A percentile compares a stretch with the other conserved stretches of the same genome.
Evolutionary conservation across 2,797 vertebrate genomes (phyloP).

Genomic region (Anisognathus igniventris): DNA sequence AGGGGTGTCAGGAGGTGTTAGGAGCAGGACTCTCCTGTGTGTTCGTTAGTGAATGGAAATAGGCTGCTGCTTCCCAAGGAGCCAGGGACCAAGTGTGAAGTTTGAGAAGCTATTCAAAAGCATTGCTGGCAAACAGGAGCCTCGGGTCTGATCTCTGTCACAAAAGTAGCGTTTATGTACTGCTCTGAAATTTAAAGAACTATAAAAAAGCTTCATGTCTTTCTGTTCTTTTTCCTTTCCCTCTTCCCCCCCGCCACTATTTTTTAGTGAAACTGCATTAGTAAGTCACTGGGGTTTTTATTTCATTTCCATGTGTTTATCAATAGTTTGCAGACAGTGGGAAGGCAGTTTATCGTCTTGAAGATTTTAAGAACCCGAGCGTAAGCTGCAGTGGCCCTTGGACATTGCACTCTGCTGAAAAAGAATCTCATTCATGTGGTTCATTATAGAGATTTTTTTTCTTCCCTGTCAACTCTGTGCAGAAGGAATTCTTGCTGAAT

Average conservation of each 20-base stretch:
- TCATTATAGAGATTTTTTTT: neutral
- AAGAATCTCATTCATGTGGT: neutral
- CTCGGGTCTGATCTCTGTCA: neutral
- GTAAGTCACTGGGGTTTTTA: neutral
- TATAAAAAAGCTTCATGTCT: neutral
- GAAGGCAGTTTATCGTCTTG: neutral
- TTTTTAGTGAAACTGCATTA: neutral
- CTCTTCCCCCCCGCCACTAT: rapidly evolving
- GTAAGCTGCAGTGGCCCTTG: neutral
- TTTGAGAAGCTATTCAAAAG: neutral
- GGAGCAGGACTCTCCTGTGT: neutral
- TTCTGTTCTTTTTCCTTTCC: rapidly evolving
- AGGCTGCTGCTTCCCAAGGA: neutral
- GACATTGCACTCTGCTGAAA: neutral
- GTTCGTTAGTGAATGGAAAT: neutral
- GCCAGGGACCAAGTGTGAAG: neutral
- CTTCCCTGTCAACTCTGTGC: neutral
- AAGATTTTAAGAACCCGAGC: neutral
- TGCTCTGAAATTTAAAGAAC: neutral
- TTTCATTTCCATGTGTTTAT: neutral
- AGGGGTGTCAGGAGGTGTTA: neutral
- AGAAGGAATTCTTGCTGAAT: neutral
- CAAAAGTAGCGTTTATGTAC: neutral
- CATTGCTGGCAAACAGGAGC: neutral
- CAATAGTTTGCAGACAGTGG: neutral